Conservation (phyloP, 2,797 vertebrate species). For the Cyprinella venusta region DNA sequence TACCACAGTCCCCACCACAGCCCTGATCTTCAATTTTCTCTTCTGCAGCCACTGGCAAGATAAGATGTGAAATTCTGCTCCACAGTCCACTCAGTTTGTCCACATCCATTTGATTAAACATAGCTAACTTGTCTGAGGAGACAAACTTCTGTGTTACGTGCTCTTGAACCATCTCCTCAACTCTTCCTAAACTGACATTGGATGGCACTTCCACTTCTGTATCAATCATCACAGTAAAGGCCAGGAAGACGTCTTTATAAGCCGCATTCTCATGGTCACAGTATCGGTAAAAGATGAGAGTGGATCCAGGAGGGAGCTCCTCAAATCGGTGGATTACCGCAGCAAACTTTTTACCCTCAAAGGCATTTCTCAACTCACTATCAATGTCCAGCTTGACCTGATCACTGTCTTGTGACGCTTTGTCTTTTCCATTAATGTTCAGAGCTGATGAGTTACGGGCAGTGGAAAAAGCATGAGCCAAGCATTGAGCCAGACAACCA, state of each 20-base stretch:
- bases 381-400: slow-evolving; percentile 85
- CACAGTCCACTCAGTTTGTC: slow-evolving; percentile 87
- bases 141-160: slow-evolving; percentile 81
- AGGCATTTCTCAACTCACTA: slow-evolving; percentile 77
- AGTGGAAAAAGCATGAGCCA: slow-evolving; percentile 81
- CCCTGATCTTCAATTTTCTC: slow-evolving; percentile 73
- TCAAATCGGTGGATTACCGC: slow-evolving; percentile 88
- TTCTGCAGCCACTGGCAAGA: slow-evolving; percentile 82
- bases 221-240: slow-evolving; percentile 82
- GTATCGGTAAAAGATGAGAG: slow-evolving; percentile 96
- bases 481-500: slow-evolving; percentile 78
- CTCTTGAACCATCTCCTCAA: slow-evolving; percentile 83
- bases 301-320: slow-evolving; percentile 85
- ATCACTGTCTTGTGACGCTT: slow-evolving; percentile 77
- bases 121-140: slow-evolving; percentile 52
- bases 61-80: slow-evolving; percentile 87
- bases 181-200: slow-evolving; percentile 67
- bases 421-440: slow-evolving; percentile 75
- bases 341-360: slow-evolving; percentile 74
- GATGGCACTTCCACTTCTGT: slow-evolving; percentile 77
- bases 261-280: slow-evolving; percentile 91
- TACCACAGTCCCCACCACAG: slow-evolving; percentile 67
- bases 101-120: slow-evolving; percentile 78
- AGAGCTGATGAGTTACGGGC: slow-evolving; percentile 75
- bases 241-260: slow-evolving; percentile 85